phyloP scores from a whole-genome alignment of 1,140 invertebrate species.

The Temnothorax curvispinosus region DNA sequence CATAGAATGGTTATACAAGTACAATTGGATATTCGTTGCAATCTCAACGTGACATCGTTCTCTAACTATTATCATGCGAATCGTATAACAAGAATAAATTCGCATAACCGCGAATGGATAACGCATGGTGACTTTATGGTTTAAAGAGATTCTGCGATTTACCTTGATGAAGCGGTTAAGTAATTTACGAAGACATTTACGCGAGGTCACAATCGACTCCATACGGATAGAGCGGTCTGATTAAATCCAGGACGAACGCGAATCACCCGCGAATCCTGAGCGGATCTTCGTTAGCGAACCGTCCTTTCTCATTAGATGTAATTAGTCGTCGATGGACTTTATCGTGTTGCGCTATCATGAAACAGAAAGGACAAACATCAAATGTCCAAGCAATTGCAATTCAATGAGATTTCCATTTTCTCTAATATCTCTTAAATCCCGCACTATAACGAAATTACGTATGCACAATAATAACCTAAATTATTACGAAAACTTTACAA shows the following conservation, averaged over 20 bases:
- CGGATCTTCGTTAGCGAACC: constrained; percentile 70
- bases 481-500: neutral
- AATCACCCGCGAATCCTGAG: constrained; percentile 62
- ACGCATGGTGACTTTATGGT: neutral
- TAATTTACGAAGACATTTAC: constrained; percentile 56
- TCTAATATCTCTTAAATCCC: neutral
- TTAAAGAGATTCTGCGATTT: constrained; percentile 23
- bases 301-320: constrained; percentile 65
- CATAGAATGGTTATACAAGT: neutral
- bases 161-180: constrained; percentile 55
- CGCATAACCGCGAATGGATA: constrained; percentile 10
- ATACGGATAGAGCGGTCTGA: constrained; percentile 46
- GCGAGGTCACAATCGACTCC: constrained; percentile 53
- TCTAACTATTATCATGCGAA: neutral
- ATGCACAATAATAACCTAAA: neutral
- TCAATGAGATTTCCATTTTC: neutral
- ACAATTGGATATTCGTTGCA: neutral
- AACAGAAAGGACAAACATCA: neutral
- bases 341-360: neutral
- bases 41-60: neutral
- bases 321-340: constrained; percentile 67
- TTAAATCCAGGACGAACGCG: constrained; percentile 63
- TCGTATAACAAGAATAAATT: constrained; percentile 1
- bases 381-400: constrained; percentile 11
- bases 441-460: neutral